phyloP scores from a whole-genome alignment of 2,797 vertebrate genomes.

The Tragopan temminckii region DNA sequence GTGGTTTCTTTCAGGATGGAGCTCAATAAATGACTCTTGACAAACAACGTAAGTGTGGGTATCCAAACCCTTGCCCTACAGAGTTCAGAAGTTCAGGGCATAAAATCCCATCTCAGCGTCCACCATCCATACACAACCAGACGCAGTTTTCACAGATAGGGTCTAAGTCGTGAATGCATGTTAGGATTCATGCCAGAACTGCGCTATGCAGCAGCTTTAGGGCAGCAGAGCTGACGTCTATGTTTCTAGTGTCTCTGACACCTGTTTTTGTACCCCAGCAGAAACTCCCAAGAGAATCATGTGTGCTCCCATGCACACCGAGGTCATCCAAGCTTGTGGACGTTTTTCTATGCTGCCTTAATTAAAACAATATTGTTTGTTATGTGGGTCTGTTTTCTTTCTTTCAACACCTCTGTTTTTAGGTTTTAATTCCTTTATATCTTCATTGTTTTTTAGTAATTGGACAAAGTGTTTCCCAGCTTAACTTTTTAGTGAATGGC shows the following conservation, averaged over 20 bases:
- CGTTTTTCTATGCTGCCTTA: conserved; percentile 52
- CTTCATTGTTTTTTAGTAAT: conserved; percentile 75
- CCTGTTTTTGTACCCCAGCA: neutral
- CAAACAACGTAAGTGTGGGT: neutral
- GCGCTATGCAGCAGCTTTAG: neutral
- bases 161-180: neutral
- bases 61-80: neutral
- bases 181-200: neutral
- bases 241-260: neutral
- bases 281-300: neutral
- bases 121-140: neutral
- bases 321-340: conserved; percentile 22
- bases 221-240: neutral
- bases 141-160: neutral
- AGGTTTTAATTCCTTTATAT: conserved; percentile 74
- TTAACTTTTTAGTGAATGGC: conserved; percentile 68
- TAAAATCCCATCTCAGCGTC: conserved; percentile 1
- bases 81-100: conserved; percentile 62
- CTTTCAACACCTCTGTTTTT: conserved; percentile 71
- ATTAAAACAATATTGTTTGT: conserved; percentile 72
- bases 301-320: neutral
- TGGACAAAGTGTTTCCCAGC: conserved; percentile 74
- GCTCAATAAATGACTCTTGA: conserved; percentile 57
- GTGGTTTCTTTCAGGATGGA: conserved; percentile 51
- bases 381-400: conserved; percentile 66